Evolutionary conservation across 53 echinoderm and acorn worm genomes (phyloP).

Genomic region (Zoroaster sp.): DNA sequence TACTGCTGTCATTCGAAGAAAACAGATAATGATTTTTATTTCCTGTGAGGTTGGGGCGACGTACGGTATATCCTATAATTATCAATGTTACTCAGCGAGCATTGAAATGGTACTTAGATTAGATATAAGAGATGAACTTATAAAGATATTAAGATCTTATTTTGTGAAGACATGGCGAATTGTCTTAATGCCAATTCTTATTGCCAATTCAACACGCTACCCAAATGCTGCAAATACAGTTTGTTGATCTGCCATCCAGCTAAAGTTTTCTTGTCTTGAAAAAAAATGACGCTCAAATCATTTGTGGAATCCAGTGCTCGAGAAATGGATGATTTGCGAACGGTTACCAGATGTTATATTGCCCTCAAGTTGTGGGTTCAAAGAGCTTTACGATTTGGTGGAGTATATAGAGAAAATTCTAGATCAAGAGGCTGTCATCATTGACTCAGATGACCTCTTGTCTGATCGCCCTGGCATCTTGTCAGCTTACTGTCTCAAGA

Average conservation of each 20-base stretch:
- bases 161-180: constrained; percentile 15
- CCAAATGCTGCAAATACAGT: constrained; percentile 20
- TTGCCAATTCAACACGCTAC: no score
- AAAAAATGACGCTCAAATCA: neutral
- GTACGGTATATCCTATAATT: no score
- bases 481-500: constrained; percentile 36
- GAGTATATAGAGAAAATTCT: constrained; percentile 23
- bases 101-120: no score
- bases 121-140: constrained; percentile 8
- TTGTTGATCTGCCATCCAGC: constrained; percentile 56
- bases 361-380: constrained; percentile 10
- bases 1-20: no score
- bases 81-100: no score
- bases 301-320: neutral
- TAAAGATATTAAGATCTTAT: constrained; percentile 9
- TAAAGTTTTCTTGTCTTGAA: constrained; percentile 27
- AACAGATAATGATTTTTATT: no score
- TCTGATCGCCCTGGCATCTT: constrained; percentile 18
- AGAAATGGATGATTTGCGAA: neutral
- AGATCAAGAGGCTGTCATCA: constrained; percentile 8
- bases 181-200: neutral
- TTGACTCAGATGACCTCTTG: constrained; percentile 47
- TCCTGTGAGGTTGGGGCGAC: no score
- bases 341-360: neutral
- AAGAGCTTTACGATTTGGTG: constrained; percentile 37